phyloP scores from a whole-genome alignment of 1,140 invertebrate species.

The Sycophaga agraensis region DNA sequence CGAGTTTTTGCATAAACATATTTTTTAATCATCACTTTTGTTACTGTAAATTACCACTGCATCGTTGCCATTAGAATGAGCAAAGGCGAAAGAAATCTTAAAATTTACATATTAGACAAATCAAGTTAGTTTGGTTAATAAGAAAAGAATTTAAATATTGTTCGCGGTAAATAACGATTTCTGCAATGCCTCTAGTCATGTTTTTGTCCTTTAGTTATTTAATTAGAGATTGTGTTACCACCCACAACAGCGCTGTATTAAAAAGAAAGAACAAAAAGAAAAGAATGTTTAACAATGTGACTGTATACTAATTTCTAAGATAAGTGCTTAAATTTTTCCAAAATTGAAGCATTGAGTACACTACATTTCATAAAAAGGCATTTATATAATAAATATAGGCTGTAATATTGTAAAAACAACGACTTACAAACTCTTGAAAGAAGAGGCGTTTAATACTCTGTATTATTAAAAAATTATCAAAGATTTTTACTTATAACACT shows the following conservation, averaged over 20 bases:
- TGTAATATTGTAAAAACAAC: background rate
- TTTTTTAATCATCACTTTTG: conserved; percentile 5
- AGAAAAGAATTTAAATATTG: conserved; percentile 14
- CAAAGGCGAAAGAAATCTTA: conserved; percentile 9
- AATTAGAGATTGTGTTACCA: conserved; percentile 30
- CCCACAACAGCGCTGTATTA: background rate
- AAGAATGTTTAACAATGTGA: too few species aligned
- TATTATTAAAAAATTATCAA: background rate
- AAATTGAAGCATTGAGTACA: background rate
- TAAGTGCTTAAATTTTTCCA: too few species aligned
- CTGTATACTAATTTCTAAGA: too few species aligned
- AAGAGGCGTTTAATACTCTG: conserved; percentile 4
- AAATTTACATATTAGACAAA: background rate
- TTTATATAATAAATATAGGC: background rate
- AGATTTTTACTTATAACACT: conserved; percentile 10
- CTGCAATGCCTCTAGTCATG: conserved; percentile 37
- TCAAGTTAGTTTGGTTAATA: background rate
- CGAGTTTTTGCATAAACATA: too few species aligned
- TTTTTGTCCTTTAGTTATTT: conserved; percentile 33
- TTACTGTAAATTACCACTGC: conserved; percentile 21
- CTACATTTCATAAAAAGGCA: background rate
- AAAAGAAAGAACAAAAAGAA: too few species aligned
- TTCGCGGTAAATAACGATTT: conserved; percentile 18
- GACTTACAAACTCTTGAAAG: too few species aligned
- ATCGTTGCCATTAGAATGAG: conserved; percentile 30